Percentiles rank a stretch among this genome's conserved stretches.
These are phyloP conservation scores for Ptychoptera albimana DNA, from an alignment of 2,888 invertebrate species.

Conservation along the genomic window DNA sequence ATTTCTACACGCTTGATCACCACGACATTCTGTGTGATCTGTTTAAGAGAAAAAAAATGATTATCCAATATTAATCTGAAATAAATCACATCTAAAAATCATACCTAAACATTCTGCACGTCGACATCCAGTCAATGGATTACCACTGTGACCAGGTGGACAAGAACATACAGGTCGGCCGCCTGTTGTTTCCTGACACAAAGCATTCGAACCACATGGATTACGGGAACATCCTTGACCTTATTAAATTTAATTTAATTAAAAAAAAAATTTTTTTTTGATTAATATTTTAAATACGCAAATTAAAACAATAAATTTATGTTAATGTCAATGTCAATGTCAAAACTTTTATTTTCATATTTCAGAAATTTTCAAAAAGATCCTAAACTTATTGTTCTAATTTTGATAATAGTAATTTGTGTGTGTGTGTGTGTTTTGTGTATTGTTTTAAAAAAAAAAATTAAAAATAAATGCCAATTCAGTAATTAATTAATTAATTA, in stretches of 20 bases:
- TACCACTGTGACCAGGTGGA: constrained; percentile 62
- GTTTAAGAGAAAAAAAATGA: constrained; percentile 10
- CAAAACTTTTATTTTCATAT: no score
- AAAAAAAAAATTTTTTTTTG: no score
- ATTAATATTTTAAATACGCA: no score
- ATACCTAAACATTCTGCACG: constrained; percentile 47
- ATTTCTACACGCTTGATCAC: constrained; percentile 53
- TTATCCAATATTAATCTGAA: constrained; percentile 1
- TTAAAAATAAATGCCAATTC: no score
- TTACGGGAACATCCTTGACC: constrained; percentile 35
- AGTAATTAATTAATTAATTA: no score
- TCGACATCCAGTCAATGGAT: constrained; percentile 56
- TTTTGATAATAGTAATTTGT: neutral
- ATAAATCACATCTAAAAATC: neutral
- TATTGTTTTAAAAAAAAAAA: no score
- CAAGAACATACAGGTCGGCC: constrained; percentile 69
- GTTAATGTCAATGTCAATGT: no score
- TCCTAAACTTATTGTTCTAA: no score
- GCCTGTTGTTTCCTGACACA: constrained; percentile 43
- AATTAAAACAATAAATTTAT: neutral
- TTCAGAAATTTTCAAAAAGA: no score
- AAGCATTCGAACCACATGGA: constrained; percentile 52
- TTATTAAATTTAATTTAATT: neutral
- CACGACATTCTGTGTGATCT: constrained; percentile 63
- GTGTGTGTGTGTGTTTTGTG: neutral